phyloP scores from a whole-genome alignment of 2,797 vertebrate species.

The Tenualosa thibaudeaui region DNA sequence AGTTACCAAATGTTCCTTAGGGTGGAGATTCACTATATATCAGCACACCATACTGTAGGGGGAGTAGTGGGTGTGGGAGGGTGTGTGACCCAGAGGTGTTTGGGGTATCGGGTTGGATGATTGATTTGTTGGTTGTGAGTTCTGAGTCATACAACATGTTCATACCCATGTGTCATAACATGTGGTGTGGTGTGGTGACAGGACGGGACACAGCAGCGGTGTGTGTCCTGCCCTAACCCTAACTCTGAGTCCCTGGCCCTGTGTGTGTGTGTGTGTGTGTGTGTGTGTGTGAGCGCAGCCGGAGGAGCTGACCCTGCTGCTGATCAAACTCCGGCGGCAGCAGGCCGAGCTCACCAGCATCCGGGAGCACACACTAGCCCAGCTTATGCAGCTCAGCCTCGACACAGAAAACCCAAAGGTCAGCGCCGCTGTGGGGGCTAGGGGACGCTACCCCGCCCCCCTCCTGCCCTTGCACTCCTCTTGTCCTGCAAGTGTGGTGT shows the following conservation, averaged over 20 bases:
- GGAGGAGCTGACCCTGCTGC: slow-evolving; percentile 96
- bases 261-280: background rate
- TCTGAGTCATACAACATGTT: background rate
- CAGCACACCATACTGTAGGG: background rate
- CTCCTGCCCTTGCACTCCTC: background rate
- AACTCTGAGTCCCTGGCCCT: background rate
- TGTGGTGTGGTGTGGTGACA: background rate
- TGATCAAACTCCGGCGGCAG: slow-evolving; percentile 97
- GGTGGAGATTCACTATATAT: background rate
- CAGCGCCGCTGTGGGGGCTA: slow-evolving; percentile 63
- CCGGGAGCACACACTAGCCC: slow-evolving; percentile 90
- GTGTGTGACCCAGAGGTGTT: background rate
- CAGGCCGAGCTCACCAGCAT: slow-evolving; percentile 95
- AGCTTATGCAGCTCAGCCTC: slow-evolving; percentile 92
- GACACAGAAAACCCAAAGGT: slow-evolving; percentile 95
- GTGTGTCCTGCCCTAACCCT: background rate
- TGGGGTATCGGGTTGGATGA: background rate
- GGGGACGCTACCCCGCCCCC: background rate
- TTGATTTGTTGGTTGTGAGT: slow-evolving; percentile 21
- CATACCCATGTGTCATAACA: too few species aligned
- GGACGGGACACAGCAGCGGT: background rate
- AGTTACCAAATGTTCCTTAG: background rate
- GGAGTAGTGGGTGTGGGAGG: background rate
- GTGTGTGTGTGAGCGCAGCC: slow-evolving; percentile 74
- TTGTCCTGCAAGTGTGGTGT: background rate